These are phyloP conservation scores for Cybosia mesomella DNA, from an alignment of 2,888 invertebrate species.

Conservation along the genomic window DNA sequence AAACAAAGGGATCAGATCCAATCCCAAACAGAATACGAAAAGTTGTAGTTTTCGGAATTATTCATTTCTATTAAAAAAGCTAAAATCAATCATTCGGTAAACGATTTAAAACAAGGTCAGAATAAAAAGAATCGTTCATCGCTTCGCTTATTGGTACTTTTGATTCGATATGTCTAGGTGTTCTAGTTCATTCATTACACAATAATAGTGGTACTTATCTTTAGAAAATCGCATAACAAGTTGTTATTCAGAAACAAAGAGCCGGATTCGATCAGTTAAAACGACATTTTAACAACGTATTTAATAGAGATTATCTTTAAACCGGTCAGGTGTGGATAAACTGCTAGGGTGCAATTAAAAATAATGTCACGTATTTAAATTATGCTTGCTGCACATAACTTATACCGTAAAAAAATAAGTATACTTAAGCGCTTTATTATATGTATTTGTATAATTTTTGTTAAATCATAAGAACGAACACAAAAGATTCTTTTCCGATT, in stretches of 20 bases:
- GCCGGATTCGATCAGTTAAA: conserved; percentile 61
- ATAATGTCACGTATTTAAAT: conserved; percentile 36
- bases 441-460: too few relatives aligned
- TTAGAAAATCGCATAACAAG: conserved; percentile 59
- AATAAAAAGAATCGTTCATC: conserved; percentile 38
- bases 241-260: conserved; percentile 58
- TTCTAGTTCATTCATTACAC: conserved; percentile 55
- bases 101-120: conserved; percentile 34
- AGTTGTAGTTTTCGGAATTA: not conserved
- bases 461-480: too few relatives aligned
- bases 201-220: conserved; percentile 61
- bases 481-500: too few relatives aligned
- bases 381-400: conserved; percentile 31
- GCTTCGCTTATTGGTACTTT: conserved; percentile 38
- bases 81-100: conserved; percentile 31
- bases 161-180: conserved; percentile 53
- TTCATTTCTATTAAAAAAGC: not conserved
- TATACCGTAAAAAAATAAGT: not conserved
- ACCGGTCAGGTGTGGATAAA: conserved; percentile 47
- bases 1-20: not conserved
- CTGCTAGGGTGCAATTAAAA: conserved; percentile 45
- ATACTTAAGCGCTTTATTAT: too few relatives aligned
- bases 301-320: conserved; percentile 51
- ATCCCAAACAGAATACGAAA: not conserved
- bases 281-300: conserved; percentile 57